Evolutionary conservation across 2,797 vertebrate species (phyloP).

Genomic region (Etheostoma nigrum): DNA sequence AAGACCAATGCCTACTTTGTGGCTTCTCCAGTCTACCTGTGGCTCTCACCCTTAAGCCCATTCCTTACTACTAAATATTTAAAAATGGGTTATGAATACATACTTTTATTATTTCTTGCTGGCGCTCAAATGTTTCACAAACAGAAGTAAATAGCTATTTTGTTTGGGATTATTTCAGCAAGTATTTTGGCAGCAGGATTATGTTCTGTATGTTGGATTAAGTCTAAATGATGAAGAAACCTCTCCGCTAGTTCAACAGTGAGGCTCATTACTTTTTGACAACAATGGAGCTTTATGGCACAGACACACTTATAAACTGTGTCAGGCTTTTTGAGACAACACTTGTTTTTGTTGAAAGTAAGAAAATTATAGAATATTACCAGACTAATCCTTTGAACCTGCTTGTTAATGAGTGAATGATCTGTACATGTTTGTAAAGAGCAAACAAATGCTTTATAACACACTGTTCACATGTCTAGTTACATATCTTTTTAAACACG

Average conservation of each 20-base stretch:
- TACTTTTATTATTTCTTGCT: background rate
- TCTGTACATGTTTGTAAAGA: background rate
- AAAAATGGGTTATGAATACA: background rate
- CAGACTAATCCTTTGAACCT: background rate
- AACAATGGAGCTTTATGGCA: conserved; percentile 4
- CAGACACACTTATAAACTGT: background rate
- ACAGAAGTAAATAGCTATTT: background rate
- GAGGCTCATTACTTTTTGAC: background rate
- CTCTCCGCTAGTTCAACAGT: background rate
- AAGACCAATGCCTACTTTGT: background rate
- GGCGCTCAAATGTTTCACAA: conserved; percentile 4
- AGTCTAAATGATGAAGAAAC: conserved; percentile 20
- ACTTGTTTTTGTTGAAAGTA: background rate
- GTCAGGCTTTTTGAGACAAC: background rate
- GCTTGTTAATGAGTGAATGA: background rate
- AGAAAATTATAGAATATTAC: background rate
- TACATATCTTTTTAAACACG: background rate
- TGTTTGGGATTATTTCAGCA: background rate
- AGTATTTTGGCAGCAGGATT: conserved; percentile 10
- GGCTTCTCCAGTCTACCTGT: background rate
- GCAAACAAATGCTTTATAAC: background rate
- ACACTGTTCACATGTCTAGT: background rate
- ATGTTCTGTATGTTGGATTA: background rate
- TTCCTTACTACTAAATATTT: background rate
- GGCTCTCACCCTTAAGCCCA: background rate